These are phyloP conservation scores for Drosophila falleni DNA, from an alignment of 2,888 invertebrate genomes.

Conservation along the genomic window DNA sequence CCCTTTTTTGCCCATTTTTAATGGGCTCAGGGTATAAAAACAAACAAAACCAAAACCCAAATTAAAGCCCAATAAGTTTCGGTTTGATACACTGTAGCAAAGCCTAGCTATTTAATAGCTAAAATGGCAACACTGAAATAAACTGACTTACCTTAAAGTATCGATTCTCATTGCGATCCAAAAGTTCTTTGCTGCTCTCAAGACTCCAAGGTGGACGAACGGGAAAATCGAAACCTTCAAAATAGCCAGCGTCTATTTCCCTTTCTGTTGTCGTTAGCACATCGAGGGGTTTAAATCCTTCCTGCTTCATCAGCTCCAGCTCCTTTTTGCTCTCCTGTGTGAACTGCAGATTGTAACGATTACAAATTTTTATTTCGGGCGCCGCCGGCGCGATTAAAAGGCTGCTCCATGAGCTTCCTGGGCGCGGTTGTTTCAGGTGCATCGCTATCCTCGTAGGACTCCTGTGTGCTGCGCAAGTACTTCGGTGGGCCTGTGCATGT, in stretches of 20 bases:
- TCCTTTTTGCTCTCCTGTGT: slow-evolving; percentile 92
- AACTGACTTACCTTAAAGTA: slow-evolving; percentile 92
- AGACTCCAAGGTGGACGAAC: slow-evolving; percentile 94
- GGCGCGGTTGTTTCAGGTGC: slow-evolving; percentile 82
- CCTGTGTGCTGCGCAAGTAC: slow-evolving; percentile 65
- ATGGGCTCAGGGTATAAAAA: too few relatives aligned
- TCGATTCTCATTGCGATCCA: slow-evolving; percentile 92
- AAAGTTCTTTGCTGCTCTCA: slow-evolving; percentile 89
- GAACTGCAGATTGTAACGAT: slow-evolving; percentile 93
- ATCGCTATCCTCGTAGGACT: slow-evolving; percentile 84
- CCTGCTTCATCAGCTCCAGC: slow-evolving; percentile 88
- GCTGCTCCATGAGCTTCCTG: slow-evolving; percentile 89
- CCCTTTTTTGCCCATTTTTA: too few relatives aligned
- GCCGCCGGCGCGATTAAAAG: slow-evolving; percentile 80
- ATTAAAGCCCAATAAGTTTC: too few relatives aligned
- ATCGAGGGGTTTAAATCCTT: slow-evolving; percentile 86
- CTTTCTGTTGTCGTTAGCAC: slow-evolving; percentile 88
- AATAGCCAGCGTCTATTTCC: slow-evolving; percentile 90
- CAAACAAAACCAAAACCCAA: too few relatives aligned
- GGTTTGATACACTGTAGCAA: too few relatives aligned
- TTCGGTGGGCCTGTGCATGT: slow-evolving; percentile 67
- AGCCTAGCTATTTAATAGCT: too few relatives aligned
- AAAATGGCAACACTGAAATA: too few relatives aligned
- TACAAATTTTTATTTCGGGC: slow-evolving; percentile 86
- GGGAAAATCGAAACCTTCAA: slow-evolving; percentile 91